Conservation (phyloP, 2,888 invertebrate genomes). For the Atherix ibis region DNA sequence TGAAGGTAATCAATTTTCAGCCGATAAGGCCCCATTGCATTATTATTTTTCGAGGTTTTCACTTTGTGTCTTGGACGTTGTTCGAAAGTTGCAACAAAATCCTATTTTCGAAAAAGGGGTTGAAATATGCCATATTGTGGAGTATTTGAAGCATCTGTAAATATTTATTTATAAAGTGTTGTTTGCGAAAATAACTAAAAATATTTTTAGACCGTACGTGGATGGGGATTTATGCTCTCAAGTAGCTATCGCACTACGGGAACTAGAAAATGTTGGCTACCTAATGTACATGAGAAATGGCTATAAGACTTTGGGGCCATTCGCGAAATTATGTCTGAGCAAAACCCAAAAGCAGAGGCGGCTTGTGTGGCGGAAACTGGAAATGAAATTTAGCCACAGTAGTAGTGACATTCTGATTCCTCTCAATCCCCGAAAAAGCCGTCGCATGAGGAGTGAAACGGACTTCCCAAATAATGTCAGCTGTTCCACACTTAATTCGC, state of each 20-base stretch:
- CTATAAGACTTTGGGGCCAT: slow-evolving; percentile 28
- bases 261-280: slow-evolving; percentile 21
- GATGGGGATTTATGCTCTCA: slow-evolving; percentile 26
- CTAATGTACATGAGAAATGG: slow-evolving; percentile 20
- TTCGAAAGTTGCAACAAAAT: slow-evolving; percentile 27
- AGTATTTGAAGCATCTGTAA: slow-evolving; percentile 15
- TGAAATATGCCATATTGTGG: slow-evolving; percentile 20
- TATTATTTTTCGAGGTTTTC: slow-evolving; percentile 13
- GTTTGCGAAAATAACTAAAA: neutral
- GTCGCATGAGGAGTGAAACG: slow-evolving; percentile 5
- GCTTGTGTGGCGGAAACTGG: slow-evolving; percentile 17
- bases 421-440: slow-evolving; percentile 3
- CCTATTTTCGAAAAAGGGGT: slow-evolving; percentile 23
- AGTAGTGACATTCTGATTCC: slow-evolving; percentile 7
- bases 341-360: slow-evolving; percentile 22
- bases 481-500: slow-evolving; percentile 4
- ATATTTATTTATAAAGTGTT: neutral
- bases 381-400: slow-evolving; percentile 8
- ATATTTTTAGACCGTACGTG: slow-evolving; percentile 20
- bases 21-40: slow-evolving; percentile 4
- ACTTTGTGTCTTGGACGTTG: slow-evolving; percentile 25
- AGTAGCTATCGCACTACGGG: slow-evolving; percentile 23
- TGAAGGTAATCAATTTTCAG: slow-evolving; percentile 4
- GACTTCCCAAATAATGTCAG: slow-evolving; percentile 5
- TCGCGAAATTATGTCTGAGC: slow-evolving; percentile 23